Evolutionary conservation across 2,113 vertebrate genomes (phyloP), one percentile per base, ranked within the genome.

Genomic region (Zosterops hypoxanthus): DNA sequence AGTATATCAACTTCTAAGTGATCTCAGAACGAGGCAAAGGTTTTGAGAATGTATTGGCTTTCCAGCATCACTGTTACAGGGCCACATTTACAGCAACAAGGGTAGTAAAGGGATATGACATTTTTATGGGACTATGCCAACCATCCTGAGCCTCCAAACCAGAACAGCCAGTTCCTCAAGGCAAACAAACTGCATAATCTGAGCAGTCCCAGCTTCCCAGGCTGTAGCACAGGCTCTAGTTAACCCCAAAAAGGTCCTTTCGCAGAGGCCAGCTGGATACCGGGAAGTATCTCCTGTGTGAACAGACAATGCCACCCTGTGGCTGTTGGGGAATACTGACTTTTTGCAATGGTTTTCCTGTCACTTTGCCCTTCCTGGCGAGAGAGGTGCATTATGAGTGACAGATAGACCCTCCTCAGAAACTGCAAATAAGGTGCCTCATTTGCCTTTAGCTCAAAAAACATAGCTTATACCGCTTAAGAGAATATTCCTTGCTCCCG

Each of bases 221-320:
- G 53, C 69, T 79, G 78, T 5, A 52, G 50, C 31, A 52, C 49
- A 39, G 52, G 6, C 36, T 83, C 31, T 7, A 5, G 29, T 90
- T 95, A 92, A 90, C 50, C 55, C 82, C 55, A 9, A 17, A 42
- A 80, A 59, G 14, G 42, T 65, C 21, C 53, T 78, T 56, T 56
- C 1, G 1, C n/a, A 26, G 42, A 61, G 25, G 39, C 12, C 57
- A 22, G 53, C 49, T 14, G 66, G 61, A 28, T 53, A 22, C 10
- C 2, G 14, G 26, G 26, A 44, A 33, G 44, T 19, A 29, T 86
- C 23, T 92, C 64, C 56, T 36, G 13, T 5, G 1, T 28, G 82
- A 92, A 65, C 69, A 52, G 83, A 91, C 8, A 20, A 60, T 94
- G 94, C 94, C 92, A 94, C 86, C 95, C 76, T 80, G 61, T 94